Evolutionary conservation across 2,888 invertebrate species (phyloP), one percentile per base, ranked within the genome.

Genomic region (Stenichneumon culpator): DNA sequence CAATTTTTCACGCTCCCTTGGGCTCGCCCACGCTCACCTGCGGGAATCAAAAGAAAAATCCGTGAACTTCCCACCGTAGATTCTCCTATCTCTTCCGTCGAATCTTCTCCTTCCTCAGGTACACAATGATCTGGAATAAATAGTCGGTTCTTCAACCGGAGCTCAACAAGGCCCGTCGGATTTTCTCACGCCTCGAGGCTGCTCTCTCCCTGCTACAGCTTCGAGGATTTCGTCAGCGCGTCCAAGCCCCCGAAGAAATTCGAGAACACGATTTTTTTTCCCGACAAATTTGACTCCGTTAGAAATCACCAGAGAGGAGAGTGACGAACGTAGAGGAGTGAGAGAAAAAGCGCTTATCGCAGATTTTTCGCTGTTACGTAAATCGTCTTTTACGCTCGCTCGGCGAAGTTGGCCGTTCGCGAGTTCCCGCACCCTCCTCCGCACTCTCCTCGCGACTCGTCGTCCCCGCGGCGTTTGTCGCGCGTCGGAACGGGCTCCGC

Each of bases 51-150:
- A 68, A 68, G 78, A 78, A 84, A 84, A 84, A 32, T 80, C 72
- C 36, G 65, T 83, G 50, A 6, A 60, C 73, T 68, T 63, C 68
- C 81, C 28, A 32, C 11, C 54, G 52, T 19, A 25, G 32, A 65
- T 39, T 60, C 67, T 32, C 67, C 3, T 84, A 84, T 84, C 84
- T 73, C 81, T 63, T 84, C 84, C 84, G 84, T 81, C 80, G 73
- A 72, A 84, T 84, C 84, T 84, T 81, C 52, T 52, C 83, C 63
- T 44, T 75, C 73, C 57, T 63, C 63, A 32, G 67, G 67, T 39
- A 77, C 32, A 73, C 52, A 44, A 32, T 39, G 50, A 69, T 63
- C 50, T 57, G 50, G 63, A 60, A 25, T 63, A n/a, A 50, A 79
- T 5, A 39, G n/a, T 70, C 65, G 44, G 39, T 16, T 19, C 39